A percentile compares a stretch with the other conserved stretches of the same genome.
Conservation (phyloP, 2,797 vertebrate species). For the Leucoraja ocellata region DNA sequence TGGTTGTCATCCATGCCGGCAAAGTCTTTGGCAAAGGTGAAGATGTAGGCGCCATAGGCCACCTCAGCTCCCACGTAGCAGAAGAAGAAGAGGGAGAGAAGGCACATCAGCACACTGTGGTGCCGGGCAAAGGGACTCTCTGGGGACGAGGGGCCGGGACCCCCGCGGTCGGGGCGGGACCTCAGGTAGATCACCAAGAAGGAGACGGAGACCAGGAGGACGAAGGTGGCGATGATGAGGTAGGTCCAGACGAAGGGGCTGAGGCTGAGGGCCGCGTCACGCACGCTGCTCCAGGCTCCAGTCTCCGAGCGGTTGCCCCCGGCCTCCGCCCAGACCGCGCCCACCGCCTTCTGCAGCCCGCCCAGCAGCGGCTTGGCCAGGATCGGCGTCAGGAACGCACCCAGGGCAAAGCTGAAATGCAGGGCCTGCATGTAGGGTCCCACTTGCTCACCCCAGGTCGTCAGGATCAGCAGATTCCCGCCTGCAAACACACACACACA, state of each 20-base stretch:
- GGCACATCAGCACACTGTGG: constrained; percentile 63
- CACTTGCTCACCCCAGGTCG: constrained; percentile 69
- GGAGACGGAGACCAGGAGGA: constrained; percentile 62
- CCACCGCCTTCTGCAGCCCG: constrained; percentile 3
- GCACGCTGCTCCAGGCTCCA: neutral
- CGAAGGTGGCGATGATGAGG: constrained; percentile 66
- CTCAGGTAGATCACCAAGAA: constrained; percentile 66
- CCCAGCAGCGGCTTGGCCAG: constrained; percentile 74
- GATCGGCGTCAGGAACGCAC: constrained; percentile 78
- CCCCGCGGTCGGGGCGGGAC: constrained; percentile 46
- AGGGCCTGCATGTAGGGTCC: constrained; percentile 89
- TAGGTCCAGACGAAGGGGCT: constrained; percentile 72
- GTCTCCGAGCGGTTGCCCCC: too few relatives aligned
- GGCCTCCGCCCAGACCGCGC: too few relatives aligned
- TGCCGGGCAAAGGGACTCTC: constrained; percentile 60
- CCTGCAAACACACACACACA: constrained; percentile 57
- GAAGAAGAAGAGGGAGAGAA: constrained; percentile 83
- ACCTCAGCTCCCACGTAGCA: constrained; percentile 86
- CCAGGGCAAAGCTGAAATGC: constrained; percentile 86
- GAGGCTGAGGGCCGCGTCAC: neutral
- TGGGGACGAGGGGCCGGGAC: constrained; percentile 45
- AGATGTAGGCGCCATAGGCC: constrained; percentile 81
- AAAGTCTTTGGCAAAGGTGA: constrained; percentile 67
- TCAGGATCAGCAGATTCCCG: constrained; percentile 78
- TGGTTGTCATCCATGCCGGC: constrained; percentile 57